Base-by-base conservation (phyloP, 1,140 invertebrate genomes). In the Lasaia peninsularis region DNA sequence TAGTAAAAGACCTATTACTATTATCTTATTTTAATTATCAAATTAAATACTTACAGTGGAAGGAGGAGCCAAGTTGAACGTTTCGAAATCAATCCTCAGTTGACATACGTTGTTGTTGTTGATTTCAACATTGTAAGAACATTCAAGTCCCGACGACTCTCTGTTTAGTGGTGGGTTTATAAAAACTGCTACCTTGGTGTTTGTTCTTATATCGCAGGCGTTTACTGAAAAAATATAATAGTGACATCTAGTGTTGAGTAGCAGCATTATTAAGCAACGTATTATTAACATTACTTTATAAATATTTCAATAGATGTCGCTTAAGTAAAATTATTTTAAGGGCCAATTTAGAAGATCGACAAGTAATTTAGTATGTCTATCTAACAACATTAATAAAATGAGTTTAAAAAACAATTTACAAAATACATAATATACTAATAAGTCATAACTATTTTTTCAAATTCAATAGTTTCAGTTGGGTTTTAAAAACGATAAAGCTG, bases 61-160 rank as follows among this genome's bases (percentile, higher is more conserved):
- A 0, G 95, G 95, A 57, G 94, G 93, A 0, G 92, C 91, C 34
- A 96, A 69, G 62, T 91, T 91, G 44, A 96, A 94, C 35, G 94
- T 94, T 62, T 95, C 85, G 60, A 96, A 95, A 70, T 96, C 94
- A 10, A 97, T 91, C 34, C 94, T 91, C 54, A 96, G 86, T 86
- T 95, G 89, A 54, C 91, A 92, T 70, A 92, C 69, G 69, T 92
- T 73, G 52, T 88, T 88, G 65, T 89, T 89, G 63, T 87, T 84
- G 37, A 90, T 87, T 40, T 89, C 88, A 5, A 90, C 76, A 51
- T 86, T 89, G 73, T 89, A 90, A 0, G 87, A 89, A 55, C 88
- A 90, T 48, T 90, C 88, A 20, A 88, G 60, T 3, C 88, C 88
- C 0, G 82, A 86, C 1, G 78, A 83, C 64, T 82, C 82, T 8